Conservation (phyloP, 2,797 vertebrate species). For the Parambassis ranga region DNA sequence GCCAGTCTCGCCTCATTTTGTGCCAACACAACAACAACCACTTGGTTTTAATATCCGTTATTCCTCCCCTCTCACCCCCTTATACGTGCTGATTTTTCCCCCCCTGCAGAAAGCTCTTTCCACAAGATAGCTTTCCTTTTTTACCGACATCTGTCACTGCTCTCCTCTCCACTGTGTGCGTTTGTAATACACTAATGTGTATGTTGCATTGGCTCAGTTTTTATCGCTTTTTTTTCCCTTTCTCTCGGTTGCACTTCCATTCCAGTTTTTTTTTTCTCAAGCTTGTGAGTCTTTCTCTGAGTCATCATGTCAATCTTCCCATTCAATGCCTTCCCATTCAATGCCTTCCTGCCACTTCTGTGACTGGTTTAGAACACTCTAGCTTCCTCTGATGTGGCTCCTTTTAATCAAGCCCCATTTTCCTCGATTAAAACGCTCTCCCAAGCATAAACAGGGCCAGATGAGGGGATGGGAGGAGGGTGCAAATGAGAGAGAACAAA, state of each 20-base stretch:
- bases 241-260: constrained; percentile 1
- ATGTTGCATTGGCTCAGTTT: neutral
- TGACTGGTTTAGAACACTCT: constrained; percentile 41
- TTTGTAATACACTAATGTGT: constrained; percentile 25
- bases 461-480: constrained; percentile 25
- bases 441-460: constrained; percentile 60
- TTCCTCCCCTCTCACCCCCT: constrained; percentile 30
- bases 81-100: constrained; percentile 34
- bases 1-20: constrained; percentile 22
- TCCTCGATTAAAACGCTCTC: constrained; percentile 63
- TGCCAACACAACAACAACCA: constrained; percentile 20
- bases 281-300: constrained; percentile 3
- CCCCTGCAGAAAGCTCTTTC: constrained; percentile 18
- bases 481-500: constrained; percentile 52
- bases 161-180: constrained; percentile 10
- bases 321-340: constrained; percentile 25
- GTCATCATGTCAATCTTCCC: constrained; percentile 54
- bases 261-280: constrained; percentile 20
- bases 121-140: constrained; percentile 30
- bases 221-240: neutral
- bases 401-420: constrained; percentile 69
- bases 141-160: constrained; percentile 17
- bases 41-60: constrained; percentile 46
- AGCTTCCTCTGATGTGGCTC: constrained; percentile 51
- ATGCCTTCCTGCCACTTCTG: constrained; percentile 40